Conservation (phyloP, 2,797 vertebrate species). For the Acanthiza pusilla region DNA sequence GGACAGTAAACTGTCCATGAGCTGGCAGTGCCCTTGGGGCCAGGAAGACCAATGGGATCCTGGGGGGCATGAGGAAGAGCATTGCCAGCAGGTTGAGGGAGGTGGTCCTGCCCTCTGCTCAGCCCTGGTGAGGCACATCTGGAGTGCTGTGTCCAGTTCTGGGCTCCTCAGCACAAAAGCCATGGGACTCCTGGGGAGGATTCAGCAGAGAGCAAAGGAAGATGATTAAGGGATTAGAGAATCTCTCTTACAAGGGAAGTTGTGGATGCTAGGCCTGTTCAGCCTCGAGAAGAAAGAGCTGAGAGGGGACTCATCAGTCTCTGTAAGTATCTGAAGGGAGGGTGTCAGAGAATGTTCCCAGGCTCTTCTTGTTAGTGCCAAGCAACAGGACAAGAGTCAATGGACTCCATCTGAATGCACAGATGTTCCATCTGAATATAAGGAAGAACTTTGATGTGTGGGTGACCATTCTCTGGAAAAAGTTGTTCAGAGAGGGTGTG, state of each 20-base stretch:
- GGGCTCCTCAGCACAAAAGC: too few species aligned
- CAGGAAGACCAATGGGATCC: rapidly evolving
- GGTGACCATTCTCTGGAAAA: background rate
- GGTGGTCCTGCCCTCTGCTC: background rate
- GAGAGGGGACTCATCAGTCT: too few species aligned
- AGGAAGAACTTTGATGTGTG: background rate
- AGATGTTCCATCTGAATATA: background rate
- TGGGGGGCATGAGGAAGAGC: background rate
- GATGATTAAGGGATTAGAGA: too few species aligned
- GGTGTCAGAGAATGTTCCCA: background rate
- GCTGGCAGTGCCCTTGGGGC: background rate
- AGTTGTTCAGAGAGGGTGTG: too few species aligned
- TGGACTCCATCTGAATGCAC: background rate
- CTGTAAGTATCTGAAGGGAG: background rate
- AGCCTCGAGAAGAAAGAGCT: too few species aligned
- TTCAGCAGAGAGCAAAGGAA: too few species aligned
- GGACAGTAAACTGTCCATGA: background rate
- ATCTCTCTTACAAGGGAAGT: too few species aligned
- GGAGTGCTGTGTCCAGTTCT: too few species aligned
- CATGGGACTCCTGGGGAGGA: too few species aligned
- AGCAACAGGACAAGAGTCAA: background rate
- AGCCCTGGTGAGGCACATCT: too few species aligned
- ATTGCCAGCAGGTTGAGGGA: rapidly evolving
- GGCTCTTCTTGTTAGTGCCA: background rate
- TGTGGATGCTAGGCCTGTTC: too few species aligned